phyloP scores from a whole-genome alignment of 2,113 vertebrate species.

The Elachura formosa region DNA sequence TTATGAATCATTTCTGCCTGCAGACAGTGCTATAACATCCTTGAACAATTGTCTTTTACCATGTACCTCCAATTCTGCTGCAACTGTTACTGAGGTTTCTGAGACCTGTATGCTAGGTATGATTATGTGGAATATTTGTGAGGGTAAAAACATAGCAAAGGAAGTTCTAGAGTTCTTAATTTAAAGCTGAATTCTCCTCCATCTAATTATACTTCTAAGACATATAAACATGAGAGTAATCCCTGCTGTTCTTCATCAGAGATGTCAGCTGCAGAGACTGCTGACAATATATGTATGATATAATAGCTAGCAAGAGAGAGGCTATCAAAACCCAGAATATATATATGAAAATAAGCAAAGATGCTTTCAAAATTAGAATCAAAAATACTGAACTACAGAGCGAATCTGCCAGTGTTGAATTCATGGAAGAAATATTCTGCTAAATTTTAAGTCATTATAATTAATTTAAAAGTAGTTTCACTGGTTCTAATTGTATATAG shows the following conservation, averaged over 20 bases:
- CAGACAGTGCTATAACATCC: neutral
- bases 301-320: neutral
- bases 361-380: neutral
- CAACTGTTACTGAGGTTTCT: neutral
- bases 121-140: neutral
- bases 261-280: neutral
- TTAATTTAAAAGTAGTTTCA: neutral
- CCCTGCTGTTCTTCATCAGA: neutral
- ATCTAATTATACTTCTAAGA: neutral
- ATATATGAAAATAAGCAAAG: neutral
- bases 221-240: neutral
- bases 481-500: neutral
- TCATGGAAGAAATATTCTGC: neutral
- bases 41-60: neutral
- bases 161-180: neutral
- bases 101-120: neutral
- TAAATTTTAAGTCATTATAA: neutral
- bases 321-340: neutral
- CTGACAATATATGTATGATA: neutral
- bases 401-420: neutral
- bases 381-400: neutral
- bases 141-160: neutral
- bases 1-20: neutral
- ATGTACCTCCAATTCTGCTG: neutral
- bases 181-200: neutral